Percentiles rank a stretch among this genome's conserved stretches.
Evolutionary conservation across 2,797 vertebrate species (phyloP).

Genomic region (Antrozous pallidus): DNA sequence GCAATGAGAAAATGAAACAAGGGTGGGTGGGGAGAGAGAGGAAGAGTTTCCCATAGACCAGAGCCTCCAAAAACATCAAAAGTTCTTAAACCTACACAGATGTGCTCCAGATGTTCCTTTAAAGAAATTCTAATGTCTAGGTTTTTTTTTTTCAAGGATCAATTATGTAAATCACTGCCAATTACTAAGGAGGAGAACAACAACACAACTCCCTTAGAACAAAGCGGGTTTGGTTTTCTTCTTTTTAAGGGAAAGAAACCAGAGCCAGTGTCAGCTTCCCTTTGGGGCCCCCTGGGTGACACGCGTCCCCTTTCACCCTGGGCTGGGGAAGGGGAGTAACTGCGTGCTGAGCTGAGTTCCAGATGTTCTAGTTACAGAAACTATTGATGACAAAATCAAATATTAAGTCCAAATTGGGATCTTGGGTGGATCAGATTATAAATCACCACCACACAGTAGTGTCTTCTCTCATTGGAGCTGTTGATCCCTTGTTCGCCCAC

Average conservation of each 20-base stretch:
- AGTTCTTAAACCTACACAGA: slow-evolving; percentile 23
- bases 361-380: slow-evolving; percentile 32
- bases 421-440: neutral
- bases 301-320: neutral
- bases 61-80: neutral
- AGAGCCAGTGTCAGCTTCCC: neutral
- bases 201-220: slow-evolving; percentile 1
- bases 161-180: slow-evolving; percentile 57
- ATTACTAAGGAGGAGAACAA: slow-evolving; percentile 32
- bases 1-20: neutral
- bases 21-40: neutral
- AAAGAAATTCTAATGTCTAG: slow-evolving; percentile 52
- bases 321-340: neutral
- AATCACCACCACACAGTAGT: neutral
- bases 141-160: neutral
- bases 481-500: neutral
- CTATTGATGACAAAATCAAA: neutral
- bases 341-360: neutral
- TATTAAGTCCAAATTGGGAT: neutral
- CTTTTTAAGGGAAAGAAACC: neutral
- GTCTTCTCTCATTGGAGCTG: neutral
- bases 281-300: neutral
- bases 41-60: neutral
- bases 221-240: slow-evolving; percentile 6
- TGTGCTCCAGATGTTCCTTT: slow-evolving; percentile 55